phyloP scores from a whole-genome alignment of 2,797 vertebrate genomes.

The Threskiornis aethiopicus region DNA sequence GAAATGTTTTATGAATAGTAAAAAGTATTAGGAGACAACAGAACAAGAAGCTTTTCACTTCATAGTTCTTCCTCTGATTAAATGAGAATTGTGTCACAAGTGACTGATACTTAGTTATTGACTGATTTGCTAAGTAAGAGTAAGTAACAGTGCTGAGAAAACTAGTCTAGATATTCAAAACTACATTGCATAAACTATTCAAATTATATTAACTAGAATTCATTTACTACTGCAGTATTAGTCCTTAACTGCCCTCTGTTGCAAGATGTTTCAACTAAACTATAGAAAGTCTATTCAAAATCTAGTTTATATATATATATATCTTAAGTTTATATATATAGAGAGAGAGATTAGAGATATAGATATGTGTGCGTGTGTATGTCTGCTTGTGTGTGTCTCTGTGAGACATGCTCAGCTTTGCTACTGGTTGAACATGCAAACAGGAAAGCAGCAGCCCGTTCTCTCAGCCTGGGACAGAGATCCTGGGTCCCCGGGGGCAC shows the following conservation, averaged over 20 bases:
- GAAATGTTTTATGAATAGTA: background rate
- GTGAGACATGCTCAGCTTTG: background rate
- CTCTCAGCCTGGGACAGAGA: background rate
- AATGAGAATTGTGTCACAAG: background rate
- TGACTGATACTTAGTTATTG: background rate
- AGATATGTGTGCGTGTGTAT: rapidly evolving
- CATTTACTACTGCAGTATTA: background rate
- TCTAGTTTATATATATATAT: background rate
- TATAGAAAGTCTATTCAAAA: background rate
- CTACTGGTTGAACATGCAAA: background rate
- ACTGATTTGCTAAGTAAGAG: background rate
- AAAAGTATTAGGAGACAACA: background rate
- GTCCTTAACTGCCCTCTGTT: background rate
- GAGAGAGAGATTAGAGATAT: background rate
- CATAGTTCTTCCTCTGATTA: background rate
- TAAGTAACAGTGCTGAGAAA: background rate
- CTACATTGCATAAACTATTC: background rate
- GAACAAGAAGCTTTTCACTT: background rate
- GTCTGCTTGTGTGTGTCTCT: background rate
- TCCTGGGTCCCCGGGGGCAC: background rate
- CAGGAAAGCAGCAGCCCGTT: background rate
- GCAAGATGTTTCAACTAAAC: background rate
- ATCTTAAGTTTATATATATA: background rate
- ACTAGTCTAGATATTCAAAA: background rate
- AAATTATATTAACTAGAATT: background rate